phyloP scores from a whole-genome alignment of 2,113 vertebrate genomes.

The Hiodon tergisus region DNA sequence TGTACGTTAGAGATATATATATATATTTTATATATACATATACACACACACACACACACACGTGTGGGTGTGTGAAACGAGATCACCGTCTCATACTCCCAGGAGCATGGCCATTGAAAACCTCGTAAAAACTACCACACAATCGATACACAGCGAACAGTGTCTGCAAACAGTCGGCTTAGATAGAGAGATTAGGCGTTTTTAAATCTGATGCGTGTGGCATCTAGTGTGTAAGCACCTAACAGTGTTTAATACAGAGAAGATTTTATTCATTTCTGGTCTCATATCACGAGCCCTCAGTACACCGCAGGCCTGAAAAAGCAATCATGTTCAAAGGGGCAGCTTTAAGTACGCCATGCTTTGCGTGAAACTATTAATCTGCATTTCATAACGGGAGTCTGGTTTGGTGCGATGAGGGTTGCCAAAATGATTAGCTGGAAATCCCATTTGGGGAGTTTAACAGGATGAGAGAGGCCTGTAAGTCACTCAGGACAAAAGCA shows the following conservation, averaged over 20 bases:
- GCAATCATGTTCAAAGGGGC: slow-evolving; percentile 45
- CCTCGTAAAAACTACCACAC: no score
- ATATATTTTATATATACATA: no score
- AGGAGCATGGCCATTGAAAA: no score
- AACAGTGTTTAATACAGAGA: background rate
- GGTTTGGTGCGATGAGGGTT: background rate
- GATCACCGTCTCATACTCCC: no score
- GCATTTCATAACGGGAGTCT: slow-evolving; percentile 31
- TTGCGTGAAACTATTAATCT: slow-evolving; percentile 36
- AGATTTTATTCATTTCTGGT: background rate
- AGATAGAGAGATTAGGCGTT: background rate
- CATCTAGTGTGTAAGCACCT: background rate
- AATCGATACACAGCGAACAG: background rate
- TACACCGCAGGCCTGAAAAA: background rate
- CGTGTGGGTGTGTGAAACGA: no score
- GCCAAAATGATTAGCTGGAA: slow-evolving; percentile 27
- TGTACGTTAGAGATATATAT: no score
- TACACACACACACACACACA: no score
- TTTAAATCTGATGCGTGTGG: background rate
- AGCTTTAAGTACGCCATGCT: slow-evolving; percentile 39
- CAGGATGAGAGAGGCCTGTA: background rate
- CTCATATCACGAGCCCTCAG: background rate
- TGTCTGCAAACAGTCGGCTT: background rate
- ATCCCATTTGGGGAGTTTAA: slow-evolving; percentile 23
- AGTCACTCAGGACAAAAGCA: slow-evolving; percentile 2